Evolutionary conservation across 2,113 vertebrate species (phyloP).

Genomic region (Sus scrofa): DNA sequence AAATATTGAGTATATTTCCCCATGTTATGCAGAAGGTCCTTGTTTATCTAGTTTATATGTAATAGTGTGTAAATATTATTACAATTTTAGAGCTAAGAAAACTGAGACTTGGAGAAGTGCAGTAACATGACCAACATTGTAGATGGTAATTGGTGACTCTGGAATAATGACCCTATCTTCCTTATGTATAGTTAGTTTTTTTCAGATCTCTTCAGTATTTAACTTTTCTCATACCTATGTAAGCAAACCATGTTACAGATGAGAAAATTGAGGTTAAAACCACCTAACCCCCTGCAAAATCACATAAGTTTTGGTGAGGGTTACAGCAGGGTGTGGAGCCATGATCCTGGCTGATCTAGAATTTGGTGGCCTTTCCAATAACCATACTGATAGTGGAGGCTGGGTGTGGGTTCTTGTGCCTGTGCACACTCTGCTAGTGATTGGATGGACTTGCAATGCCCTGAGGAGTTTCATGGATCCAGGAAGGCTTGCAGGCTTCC

Average conservation of each 20-base stretch:
- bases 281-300: not conserved
- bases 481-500: not conserved
- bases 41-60: too few species aligned
- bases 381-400: not conserved
- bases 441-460: not conserved
- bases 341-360: not conserved
- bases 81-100: slow-evolving; percentile 16
- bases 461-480: not conserved
- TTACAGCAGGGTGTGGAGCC: not conserved
- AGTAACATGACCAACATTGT: not conserved
- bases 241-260: not conserved
- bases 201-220: not conserved
- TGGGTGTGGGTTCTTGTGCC: not conserved
- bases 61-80: not conserved
- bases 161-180: not conserved
- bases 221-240: not conserved
- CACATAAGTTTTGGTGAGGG: not conserved
- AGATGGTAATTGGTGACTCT: not conserved
- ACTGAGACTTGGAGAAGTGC: not conserved
- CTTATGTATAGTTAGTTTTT: not conserved
- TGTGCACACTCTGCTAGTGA: not conserved
- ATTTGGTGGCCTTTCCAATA: not conserved
- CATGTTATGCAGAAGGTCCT: too few species aligned
- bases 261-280: slow-evolving; percentile 25
- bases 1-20: too few species aligned